phyloP scores from a whole-genome alignment of 1,140 invertebrate genomes.

The Danaus plexippus region DNA sequence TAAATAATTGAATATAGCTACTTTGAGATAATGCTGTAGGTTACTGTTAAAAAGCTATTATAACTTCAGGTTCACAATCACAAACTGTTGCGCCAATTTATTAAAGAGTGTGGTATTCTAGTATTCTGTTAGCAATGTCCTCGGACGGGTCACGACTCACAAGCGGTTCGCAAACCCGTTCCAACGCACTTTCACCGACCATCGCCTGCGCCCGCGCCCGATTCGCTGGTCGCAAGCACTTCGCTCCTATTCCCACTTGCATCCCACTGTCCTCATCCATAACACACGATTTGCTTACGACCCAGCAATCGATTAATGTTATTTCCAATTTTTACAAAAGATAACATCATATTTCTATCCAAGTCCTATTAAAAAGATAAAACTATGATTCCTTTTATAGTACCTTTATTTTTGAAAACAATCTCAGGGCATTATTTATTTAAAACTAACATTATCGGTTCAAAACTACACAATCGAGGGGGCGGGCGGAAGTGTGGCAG shows the following conservation, averaged over 20 bases:
- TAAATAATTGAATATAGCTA: too few species aligned
- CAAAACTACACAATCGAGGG: slow-evolving; percentile 59
- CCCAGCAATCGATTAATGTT: too few species aligned
- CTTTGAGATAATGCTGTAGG: too few species aligned
- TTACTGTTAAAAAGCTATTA: too few species aligned
- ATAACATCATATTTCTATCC: too few species aligned
- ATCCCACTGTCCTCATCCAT: too few species aligned
- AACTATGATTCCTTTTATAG: too few species aligned
- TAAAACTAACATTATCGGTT: slow-evolving; percentile 45
- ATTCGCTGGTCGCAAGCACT: slow-evolving; percentile 42
- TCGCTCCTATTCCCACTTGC: slow-evolving; percentile 21
- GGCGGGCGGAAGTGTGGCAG: slow-evolving; percentile 66
- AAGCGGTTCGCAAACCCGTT: slow-evolving; percentile 59
- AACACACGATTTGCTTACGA: too few species aligned
- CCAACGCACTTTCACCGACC: slow-evolving; percentile 63
- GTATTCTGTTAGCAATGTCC: slow-evolving; percentile 46
- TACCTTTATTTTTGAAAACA: too few species aligned
- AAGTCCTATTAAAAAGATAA: too few species aligned
- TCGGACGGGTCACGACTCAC: slow-evolving; percentile 54
- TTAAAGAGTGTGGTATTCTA: slow-evolving; percentile 36
- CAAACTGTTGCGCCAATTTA: slow-evolving; percentile 27
- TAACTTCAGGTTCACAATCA: not conserved
- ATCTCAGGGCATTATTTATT: too few species aligned
- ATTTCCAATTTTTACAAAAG: too few species aligned
- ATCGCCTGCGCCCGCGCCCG: slow-evolving; percentile 41